Conservation (phyloP, 2,888 invertebrate genomes). For the Drosophila gaucha region DNA sequence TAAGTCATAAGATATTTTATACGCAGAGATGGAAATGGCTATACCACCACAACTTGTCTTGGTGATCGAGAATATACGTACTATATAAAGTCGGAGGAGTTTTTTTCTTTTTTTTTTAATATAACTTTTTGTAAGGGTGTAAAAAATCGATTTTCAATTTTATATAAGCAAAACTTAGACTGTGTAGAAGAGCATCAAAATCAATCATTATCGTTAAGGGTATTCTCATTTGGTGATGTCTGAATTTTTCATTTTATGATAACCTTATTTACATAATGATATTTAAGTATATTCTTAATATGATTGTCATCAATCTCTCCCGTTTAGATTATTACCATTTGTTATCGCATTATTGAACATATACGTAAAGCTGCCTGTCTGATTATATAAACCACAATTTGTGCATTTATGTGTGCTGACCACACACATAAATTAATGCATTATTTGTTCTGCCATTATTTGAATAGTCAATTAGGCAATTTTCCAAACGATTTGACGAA, state of each 20-base stretch:
- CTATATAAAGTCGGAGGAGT: no score
- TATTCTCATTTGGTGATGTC: background rate
- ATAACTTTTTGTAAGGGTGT: no score
- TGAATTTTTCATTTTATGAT: no score
- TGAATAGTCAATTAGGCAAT: conserved; percentile 34
- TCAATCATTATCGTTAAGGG: background rate
- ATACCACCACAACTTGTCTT: no score
- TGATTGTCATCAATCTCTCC: background rate
- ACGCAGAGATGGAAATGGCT: no score
- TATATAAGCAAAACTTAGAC: no score
- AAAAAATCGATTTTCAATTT: no score
- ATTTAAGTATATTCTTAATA: no score
- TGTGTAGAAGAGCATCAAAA: background rate
- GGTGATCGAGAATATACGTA: no score
- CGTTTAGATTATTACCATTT: background rate
- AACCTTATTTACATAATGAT: no score
- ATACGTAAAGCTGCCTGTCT: background rate
- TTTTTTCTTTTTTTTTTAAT: no score
- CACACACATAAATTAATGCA: conserved; percentile 6
- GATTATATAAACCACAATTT: conserved; percentile 10
- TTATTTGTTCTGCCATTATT: conserved; percentile 12
- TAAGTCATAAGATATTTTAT: no score
- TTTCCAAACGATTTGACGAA: conserved; percentile 45
- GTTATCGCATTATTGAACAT: background rate
- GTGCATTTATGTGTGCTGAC: conserved; percentile 12